Conservation (phyloP, 2,113 vertebrate species). For the Dasypus novemcinctus region DNA sequence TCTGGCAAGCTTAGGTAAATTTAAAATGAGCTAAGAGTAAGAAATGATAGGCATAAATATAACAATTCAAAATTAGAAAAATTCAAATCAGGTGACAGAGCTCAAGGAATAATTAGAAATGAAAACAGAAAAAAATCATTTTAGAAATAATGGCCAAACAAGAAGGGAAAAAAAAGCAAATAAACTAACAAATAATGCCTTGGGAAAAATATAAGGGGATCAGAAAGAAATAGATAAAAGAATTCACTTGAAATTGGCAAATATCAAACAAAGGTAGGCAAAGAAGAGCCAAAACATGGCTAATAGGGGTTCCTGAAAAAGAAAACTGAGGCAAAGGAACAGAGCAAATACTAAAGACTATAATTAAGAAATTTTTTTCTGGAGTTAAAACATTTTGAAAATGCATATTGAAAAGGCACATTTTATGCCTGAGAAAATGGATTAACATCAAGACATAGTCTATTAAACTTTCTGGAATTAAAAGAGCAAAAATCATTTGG, state of each 20-base stretch:
- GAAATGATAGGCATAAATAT: background rate
- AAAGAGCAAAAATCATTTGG: background rate
- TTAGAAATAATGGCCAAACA: background rate
- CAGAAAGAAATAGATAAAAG: background rate
- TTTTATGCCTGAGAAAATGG: background rate
- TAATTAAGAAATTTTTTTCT: background rate
- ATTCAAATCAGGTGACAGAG: background rate
- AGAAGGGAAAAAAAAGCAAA: background rate
- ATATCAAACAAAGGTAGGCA: background rate
- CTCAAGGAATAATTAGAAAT: conserved; percentile 5
- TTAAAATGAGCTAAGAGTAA: background rate
- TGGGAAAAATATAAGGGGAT: background rate
- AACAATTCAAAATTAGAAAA: conserved; percentile 22
- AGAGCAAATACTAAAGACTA: background rate
- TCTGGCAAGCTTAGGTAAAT: background rate
- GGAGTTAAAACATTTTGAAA: background rate
- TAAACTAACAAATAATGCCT: background rate
- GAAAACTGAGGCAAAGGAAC: background rate
- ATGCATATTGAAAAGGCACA: background rate
- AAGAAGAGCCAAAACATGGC: background rate
- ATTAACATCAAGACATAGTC: background rate
- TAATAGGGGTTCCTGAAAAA: background rate
- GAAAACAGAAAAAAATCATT: background rate
- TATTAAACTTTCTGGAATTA: background rate
- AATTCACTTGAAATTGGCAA: background rate